These are phyloP conservation scores for Cordylochernes scorpioides DNA, from an alignment of 2,888 invertebrate species.

Conservation along the genomic window DNA sequence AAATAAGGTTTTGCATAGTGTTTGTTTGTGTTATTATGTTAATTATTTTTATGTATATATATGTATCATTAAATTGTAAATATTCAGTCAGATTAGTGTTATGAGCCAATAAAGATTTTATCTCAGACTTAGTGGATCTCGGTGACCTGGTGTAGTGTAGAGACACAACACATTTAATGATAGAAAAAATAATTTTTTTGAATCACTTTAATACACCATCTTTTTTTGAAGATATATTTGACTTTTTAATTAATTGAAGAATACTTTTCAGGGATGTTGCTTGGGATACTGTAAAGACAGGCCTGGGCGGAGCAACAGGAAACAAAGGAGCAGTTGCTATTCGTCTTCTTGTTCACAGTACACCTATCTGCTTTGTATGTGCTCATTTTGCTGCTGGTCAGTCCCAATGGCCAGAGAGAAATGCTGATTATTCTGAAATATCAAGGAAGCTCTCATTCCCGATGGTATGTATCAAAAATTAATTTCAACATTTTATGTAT, in stretches of 20 bases:
- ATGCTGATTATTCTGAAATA: constrained; percentile 88
- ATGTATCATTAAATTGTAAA: too few species aligned
- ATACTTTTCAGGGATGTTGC: constrained; percentile 46
- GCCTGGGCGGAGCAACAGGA: constrained; percentile 83
- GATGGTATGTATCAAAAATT: constrained; percentile 29
- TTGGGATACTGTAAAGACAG: constrained; percentile 87
- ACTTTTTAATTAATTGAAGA: too few species aligned
- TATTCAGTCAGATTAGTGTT: too few species aligned
- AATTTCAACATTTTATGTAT: neutral
- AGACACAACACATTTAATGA: too few species aligned
- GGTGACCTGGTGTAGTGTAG: too few species aligned
- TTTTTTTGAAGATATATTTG: constrained; percentile 2
- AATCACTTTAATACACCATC: neutral
- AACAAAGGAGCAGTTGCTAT: constrained; percentile 92
- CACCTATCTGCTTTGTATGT: constrained; percentile 88
- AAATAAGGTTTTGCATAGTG: too few species aligned
- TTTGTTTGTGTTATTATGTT: too few species aligned
- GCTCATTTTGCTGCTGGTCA: constrained; percentile 98
- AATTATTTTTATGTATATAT: too few species aligned
- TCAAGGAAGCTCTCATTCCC: constrained; percentile 54
- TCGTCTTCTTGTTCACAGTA: constrained; percentile 63
- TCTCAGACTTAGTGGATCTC: too few species aligned
- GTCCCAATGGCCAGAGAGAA: constrained; percentile 72
- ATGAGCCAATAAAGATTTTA: too few species aligned
- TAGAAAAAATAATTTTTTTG: too few species aligned